Evolutionary conservation across 1,140 invertebrate genomes (phyloP), one percentile per base, ranked within the genome.

Genomic region (Lepidurus couesii): DNA sequence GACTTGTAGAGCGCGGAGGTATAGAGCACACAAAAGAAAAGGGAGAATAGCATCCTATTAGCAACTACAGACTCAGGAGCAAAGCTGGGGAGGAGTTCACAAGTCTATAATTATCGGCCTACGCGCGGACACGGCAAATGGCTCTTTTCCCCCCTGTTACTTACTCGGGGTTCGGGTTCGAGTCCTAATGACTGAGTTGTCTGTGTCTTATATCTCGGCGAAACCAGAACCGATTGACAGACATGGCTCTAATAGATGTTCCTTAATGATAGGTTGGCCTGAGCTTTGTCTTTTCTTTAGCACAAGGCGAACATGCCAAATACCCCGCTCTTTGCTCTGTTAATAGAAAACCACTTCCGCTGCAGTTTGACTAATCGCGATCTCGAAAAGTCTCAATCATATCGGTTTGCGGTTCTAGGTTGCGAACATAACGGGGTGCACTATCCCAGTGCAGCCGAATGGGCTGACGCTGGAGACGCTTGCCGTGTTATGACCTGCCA

Each of bases 371-470:
- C 78, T 10, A 47, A n/a, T n/a, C 13, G 76, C 10, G 16, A 34
- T 16, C 10, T 79, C 11, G 77, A 44, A 81, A 81, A 77, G 77
- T 83, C 83, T 5, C 82, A 11, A 65, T 73, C n/a, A n/a, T 75
- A 10, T 24, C 43, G 21, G 77, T 26, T 34, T 43, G n/a, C 11
- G 21, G 34, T 78, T 73, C 16, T 26, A 93, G 93, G 92, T 16
- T 96, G 94, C 84, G 86, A 89, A 77, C 90, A 90, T 83, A 90
- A 92, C 42, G 92, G 92, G 7, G 85, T 89, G 1, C 87, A 90
- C 43, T 90, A 93, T 82, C 86, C 87, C 6, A 94, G 92, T 47
- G 92, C 92, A 65, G 89, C 90, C 0, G 92, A 93, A 83, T 95
- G 93, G 93, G 87, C 84, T 5, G 89, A 91, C 79, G 86, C 87